Evolutionary conservation across 2,888 invertebrate genomes (phyloP), one percentile per base, ranked within the genome.

Genomic region (Coelinius sp.): DNA sequence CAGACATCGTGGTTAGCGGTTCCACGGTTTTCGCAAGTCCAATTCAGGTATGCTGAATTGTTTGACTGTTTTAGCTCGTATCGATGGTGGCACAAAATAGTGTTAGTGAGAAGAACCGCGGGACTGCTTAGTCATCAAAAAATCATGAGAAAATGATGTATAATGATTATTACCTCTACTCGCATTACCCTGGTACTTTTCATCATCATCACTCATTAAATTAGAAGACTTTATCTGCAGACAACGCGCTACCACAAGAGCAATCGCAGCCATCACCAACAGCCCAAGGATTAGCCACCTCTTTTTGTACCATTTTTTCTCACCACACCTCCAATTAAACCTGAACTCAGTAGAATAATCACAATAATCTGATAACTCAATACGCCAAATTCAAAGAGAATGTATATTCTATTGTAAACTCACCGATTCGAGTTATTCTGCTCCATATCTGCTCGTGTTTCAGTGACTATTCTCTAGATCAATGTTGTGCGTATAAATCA

Each of bases 121-220:
- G n/a, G n/a, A n/a, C n/a, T n/a, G n/a, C n/a, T n/a, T n/a, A n/a
- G n/a, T 3, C 12, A 44, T 44, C 44, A n/a, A n/a, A 5, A 44
- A 6, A 3, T 49, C 7, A 20, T 49, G 3, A 10, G 12, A 49
- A 49, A 49, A 49, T 20, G 2, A 14, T 49, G n/a, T n/a, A n/a
- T n/a, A 6, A 7, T 1, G 3, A 27, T 0, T 14, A 14, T 25
- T 77, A 92, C 92, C 92, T 81, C 92, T 90, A 82, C 92, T 92
- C 79, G 91, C 90, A 81, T 91, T 91, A 78, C 89, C 91, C 83
- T 92, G 84, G 81, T 92, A 92, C 83, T 86, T 85, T 78, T 86
- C 85, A 75, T 81, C 83, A 80, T 85, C 84, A 67, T 84, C 83
- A 31, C 82, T 80, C 66, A 79, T 83, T 63, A 64, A 72, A 27